Evolutionary conservation across 2,113 vertebrate genomes (phyloP).

Genomic region (Cygnus buccinator): DNA sequence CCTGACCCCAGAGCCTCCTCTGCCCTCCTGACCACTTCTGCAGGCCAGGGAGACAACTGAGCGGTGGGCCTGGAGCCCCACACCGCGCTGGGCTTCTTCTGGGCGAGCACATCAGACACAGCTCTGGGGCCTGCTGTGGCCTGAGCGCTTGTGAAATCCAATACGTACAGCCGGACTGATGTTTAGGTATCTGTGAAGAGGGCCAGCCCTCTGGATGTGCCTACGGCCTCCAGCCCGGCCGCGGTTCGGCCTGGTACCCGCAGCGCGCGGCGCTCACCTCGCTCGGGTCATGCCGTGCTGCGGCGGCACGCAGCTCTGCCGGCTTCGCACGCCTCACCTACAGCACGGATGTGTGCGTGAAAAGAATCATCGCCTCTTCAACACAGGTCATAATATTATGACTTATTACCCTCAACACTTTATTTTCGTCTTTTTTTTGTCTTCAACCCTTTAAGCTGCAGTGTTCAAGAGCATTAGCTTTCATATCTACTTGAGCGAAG

Average conservation of each 20-base stretch:
- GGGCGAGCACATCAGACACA: neutral
- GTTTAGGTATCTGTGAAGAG: neutral
- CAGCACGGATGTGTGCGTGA: fast-evolving
- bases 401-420: neutral
- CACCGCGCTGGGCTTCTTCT: neutral
- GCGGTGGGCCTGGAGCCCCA: neutral
- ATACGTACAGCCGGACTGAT: neutral
- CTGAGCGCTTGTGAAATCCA: fast-evolving
- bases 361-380: neutral
- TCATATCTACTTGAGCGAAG: neutral
- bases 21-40: neutral
- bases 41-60: neutral
- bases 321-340: neutral
- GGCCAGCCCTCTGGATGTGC: fast-evolving
- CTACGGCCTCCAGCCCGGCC: too few relatives aligned
- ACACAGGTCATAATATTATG: conserved; percentile 1
- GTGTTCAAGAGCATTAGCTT: neutral
- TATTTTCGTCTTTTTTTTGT: too few relatives aligned
- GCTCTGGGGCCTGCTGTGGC: neutral
- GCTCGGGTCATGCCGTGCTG: neutral
- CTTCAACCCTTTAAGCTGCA: neutral
- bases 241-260: neutral
- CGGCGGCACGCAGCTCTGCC: neutral
- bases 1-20: fast-evolving
- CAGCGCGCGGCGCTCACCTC: too few relatives aligned